Conservation (phyloP, 2,797 vertebrate species). For the Melanotaenia boesemani region DNA sequence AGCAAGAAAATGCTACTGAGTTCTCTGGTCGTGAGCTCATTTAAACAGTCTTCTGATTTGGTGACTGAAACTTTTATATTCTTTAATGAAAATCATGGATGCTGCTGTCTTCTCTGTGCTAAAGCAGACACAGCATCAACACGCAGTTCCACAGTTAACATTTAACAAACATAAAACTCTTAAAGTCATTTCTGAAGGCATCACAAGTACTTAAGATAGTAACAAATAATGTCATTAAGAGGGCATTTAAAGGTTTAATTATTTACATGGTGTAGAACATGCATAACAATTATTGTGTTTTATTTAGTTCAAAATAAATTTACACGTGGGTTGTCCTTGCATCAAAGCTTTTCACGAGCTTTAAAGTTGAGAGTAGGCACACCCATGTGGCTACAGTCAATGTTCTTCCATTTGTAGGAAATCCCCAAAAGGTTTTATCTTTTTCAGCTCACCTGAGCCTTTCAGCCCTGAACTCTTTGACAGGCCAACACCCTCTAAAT, state of each 20-base stretch:
- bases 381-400: constrained; percentile 24
- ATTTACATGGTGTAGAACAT: not conserved
- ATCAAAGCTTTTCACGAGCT: constrained; percentile 4
- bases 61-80: not conserved
- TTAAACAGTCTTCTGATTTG: not conserved
- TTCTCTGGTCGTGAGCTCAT: not conserved
- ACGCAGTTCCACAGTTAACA: not conserved
- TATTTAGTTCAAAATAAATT: not conserved
- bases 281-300: not conserved
- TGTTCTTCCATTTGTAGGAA: constrained; percentile 51
- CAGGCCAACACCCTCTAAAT: constrained; percentile 71
- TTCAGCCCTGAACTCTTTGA: constrained; percentile 52
- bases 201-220: not conserved
- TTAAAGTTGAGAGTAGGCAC: constrained; percentile 19
- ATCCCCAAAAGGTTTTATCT: constrained; percentile 64
- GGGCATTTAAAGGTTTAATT: not conserved
- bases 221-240: not conserved
- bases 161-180: not conserved
- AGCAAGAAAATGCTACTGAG: not conserved
- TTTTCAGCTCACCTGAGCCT: constrained; percentile 62
- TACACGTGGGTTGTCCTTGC: constrained; percentile 7
- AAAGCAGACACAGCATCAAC: not conserved
- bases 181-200: not conserved
- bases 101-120: not conserved
- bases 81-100: not conserved